Conservation (phyloP, 92 coral and sea anemone species). For the Plumapathes pennacea region DNA sequence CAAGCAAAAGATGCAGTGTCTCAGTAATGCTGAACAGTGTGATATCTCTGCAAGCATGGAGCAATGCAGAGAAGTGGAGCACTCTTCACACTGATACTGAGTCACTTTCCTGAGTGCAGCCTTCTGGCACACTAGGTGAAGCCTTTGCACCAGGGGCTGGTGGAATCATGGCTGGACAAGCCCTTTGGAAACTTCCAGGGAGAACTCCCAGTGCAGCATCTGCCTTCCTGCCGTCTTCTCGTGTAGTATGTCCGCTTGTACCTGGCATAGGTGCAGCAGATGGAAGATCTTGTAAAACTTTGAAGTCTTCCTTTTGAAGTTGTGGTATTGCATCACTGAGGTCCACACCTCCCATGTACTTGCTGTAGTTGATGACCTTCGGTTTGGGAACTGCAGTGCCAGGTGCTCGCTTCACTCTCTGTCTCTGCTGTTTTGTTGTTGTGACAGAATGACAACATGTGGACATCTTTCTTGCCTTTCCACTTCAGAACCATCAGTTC, state of each 20-base stretch:
- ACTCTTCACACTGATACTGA: slow-evolving; percentile 14
- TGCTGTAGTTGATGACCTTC: slow-evolving; percentile 21
- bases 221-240: not conserved
- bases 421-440: slow-evolving; percentile 2
- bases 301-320: slow-evolving; percentile 6
- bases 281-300: slow-evolving; percentile 21
- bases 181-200: not conserved
- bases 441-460: slow-evolving; percentile 10
- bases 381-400: slow-evolving; percentile 9
- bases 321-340: slow-evolving; percentile 23
- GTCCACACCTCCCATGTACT: slow-evolving; percentile 47
- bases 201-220: not conserved
- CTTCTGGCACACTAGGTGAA: slow-evolving; percentile 12
- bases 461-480: slow-evolving; percentile 41
- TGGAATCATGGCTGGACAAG: slow-evolving; percentile 5
- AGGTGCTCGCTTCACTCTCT: slow-evolving; percentile 16
- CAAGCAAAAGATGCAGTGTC: too few species aligned
- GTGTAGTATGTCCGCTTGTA: slow-evolving; percentile 9
- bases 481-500: slow-evolving; percentile 18
- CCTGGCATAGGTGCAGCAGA: slow-evolving; percentile 27
- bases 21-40: not conserved
- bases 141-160: slow-evolving; percentile 32
- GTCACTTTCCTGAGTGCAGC: slow-evolving; percentile 15
- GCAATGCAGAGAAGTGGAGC: not conserved
- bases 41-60: not conserved